Evolutionary conservation across 2,797 vertebrate genomes (phyloP).

Genomic region (Aulostomus chinensis): DNA sequence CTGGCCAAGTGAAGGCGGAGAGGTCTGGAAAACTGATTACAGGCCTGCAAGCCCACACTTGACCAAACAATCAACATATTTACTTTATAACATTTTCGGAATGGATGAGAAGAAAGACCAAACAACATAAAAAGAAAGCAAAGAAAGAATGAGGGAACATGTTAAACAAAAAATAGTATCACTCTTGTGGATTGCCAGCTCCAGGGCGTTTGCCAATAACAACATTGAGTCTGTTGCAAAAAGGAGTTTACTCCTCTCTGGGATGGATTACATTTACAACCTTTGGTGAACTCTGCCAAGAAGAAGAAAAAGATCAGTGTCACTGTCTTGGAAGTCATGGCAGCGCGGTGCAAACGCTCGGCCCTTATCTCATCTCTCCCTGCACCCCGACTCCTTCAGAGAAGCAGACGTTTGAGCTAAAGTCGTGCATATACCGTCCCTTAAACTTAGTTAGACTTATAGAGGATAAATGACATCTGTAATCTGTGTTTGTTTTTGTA

Average conservation of each 20-base stretch:
- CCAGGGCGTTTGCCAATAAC: constrained; percentile 59
- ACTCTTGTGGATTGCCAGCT: constrained; percentile 63
- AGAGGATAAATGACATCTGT: constrained; percentile 55
- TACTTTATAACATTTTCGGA: constrained; percentile 68
- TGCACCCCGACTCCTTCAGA: not conserved
- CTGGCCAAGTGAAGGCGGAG: constrained; percentile 46
- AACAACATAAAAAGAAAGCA: constrained; percentile 18
- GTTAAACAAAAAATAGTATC: constrained; percentile 73
- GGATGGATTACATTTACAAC: constrained; percentile 64
- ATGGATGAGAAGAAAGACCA: constrained; percentile 48
- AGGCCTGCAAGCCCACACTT: constrained; percentile 69
- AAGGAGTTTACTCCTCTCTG: constrained; percentile 54
- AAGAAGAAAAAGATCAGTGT: constrained; percentile 41
- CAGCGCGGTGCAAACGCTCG: constrained; percentile 32
- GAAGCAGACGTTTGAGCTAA: too few species aligned
- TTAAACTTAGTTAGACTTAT: constrained; percentile 53
- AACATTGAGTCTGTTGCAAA: constrained; percentile 69
- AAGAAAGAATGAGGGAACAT: constrained; percentile 12
- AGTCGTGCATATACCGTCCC: constrained; percentile 10
- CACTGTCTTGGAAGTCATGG: constrained; percentile 38
- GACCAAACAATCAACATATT: constrained; percentile 72
- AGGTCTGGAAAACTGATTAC: constrained; percentile 77
- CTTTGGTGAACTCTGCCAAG: constrained; percentile 61
- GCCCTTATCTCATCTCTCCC: constrained; percentile 33
- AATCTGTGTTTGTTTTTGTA: constrained; percentile 64